A percentile compares a stretch with the other conserved stretches of the same genome.
phyloP scores from a whole-genome alignment of 2,113 vertebrate species.

The Clarias batrachus region DNA sequence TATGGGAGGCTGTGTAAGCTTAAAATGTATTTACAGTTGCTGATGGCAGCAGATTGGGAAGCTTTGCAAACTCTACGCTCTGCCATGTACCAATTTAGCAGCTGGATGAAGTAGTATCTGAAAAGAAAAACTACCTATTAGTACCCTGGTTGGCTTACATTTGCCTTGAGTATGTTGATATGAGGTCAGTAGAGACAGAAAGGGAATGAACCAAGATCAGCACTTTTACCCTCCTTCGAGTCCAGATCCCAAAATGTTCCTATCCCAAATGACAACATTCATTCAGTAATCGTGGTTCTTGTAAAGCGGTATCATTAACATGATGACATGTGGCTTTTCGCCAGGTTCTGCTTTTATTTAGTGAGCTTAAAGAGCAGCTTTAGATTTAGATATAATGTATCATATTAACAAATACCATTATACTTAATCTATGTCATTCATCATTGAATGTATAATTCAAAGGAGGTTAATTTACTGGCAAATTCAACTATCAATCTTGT shows the following conservation, averaged over 20 bases:
- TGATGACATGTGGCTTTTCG: not conserved
- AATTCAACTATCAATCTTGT: not conserved
- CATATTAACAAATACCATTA: too few relatives aligned
- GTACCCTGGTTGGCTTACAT: not conserved
- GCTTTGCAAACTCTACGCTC: not conserved
- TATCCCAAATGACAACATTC: not conserved
- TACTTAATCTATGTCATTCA: not conserved
- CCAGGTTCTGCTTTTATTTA: not conserved
- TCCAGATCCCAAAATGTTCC: too few relatives aligned
- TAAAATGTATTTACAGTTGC: slow-evolving; percentile 32
- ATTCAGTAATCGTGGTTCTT: not conserved
- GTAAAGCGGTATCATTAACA: not conserved
- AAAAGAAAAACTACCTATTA: slow-evolving; percentile 13
- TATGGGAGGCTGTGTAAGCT: slow-evolving; percentile 28
- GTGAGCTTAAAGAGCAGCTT: not conserved
- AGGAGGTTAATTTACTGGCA: not conserved
- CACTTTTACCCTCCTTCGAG: not conserved
- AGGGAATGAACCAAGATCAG: not conserved
- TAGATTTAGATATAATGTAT: not conserved
- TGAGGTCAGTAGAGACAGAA: not conserved
- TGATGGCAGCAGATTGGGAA: slow-evolving; percentile 33
- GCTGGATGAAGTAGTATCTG: slow-evolving; percentile 11
- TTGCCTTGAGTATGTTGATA: not conserved
- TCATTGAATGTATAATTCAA: not conserved
- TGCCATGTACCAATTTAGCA: slow-evolving; percentile 24